Evolutionary conservation across 1,140 invertebrate genomes (phyloP).

Genomic region (Drosophila biarmipes): DNA sequence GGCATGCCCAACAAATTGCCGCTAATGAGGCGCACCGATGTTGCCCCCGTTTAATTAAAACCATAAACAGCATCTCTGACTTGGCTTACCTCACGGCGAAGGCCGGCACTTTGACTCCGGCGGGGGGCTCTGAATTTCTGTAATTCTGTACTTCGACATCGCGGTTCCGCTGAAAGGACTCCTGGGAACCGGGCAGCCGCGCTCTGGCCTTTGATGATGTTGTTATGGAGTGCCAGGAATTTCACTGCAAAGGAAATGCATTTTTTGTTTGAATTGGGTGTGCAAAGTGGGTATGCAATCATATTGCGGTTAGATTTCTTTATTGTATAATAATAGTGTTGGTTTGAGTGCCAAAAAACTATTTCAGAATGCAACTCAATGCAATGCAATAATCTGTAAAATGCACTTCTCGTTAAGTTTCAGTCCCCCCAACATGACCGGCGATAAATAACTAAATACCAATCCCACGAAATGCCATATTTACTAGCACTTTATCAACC

Average conservation of each 20-base stretch:
- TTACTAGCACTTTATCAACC: constrained; percentile 7
- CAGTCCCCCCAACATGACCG: neutral
- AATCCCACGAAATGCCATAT: constrained; percentile 9
- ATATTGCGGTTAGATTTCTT: neutral
- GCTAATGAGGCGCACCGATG: constrained; percentile 72
- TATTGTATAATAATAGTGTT: neutral
- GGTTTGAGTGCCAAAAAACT: too few relatives aligned
- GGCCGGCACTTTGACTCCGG: constrained; percentile 1
- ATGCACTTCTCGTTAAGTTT: neutral
- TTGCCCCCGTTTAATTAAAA: constrained; percentile 71
- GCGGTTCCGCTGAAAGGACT: constrained; percentile 61
- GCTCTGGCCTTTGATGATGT: constrained; percentile 54
- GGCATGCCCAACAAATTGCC: constrained; percentile 76
- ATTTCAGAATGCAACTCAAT: too few relatives aligned
- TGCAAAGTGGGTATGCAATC: neutral
- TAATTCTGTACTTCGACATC: constrained; percentile 21
- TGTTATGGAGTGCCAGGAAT: constrained; percentile 48
- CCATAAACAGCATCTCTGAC: constrained; percentile 61
- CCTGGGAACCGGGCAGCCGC: constrained; percentile 50
- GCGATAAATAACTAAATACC: constrained; percentile 1
- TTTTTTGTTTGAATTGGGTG: constrained; percentile 16
- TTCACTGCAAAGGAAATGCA: constrained; percentile 43
- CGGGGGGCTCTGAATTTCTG: constrained; percentile 21
- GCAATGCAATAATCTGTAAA: neutral
- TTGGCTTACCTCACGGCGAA: constrained; percentile 52